These are phyloP conservation scores for Stenodema calcarata DNA, from an alignment of 2,888 invertebrate species.

Conservation along the genomic window DNA sequence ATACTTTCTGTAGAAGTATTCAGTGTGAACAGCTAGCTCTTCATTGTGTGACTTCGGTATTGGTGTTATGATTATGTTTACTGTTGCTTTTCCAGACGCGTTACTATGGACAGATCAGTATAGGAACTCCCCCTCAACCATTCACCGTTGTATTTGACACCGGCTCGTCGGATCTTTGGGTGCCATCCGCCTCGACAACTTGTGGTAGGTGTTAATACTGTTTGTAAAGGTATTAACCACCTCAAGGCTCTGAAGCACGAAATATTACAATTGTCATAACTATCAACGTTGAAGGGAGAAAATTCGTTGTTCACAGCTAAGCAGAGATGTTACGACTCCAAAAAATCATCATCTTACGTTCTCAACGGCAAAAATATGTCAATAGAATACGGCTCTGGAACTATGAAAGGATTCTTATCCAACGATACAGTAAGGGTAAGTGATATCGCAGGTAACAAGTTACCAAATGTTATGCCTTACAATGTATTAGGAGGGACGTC, in stretches of 20 bases:
- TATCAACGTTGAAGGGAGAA: too few relatives aligned
- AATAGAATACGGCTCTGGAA: slow-evolving; percentile 95
- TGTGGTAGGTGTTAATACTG: not conserved
- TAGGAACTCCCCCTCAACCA: not conserved
- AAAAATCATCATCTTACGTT: slow-evolving; percentile 79
- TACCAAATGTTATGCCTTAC: too few relatives aligned
- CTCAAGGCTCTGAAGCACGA: not conserved
- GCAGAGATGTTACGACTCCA: slow-evolving; percentile 76
- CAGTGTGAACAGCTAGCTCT: too few relatives aligned
- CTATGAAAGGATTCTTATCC: slow-evolving; percentile 92
- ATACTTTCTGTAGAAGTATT: too few relatives aligned
- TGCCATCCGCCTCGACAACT: not conserved
- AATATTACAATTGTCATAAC: too few relatives aligned
- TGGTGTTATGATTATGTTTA: not conserved
- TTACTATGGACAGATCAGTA: not conserved
- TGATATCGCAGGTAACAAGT: too few relatives aligned
- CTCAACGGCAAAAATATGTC: slow-evolving; percentile 90
- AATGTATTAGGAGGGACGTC: too few relatives aligned
- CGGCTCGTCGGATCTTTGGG: not conserved
- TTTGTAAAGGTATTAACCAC: not conserved
- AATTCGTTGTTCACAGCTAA: not conserved
- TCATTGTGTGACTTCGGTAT: too few relatives aligned
- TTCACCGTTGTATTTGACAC: slow-evolving; percentile 5
- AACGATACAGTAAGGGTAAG: slow-evolving; percentile 84
- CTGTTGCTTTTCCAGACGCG: not conserved